A percentile compares a stretch with the other conserved stretches of the same genome.
phyloP scores from a whole-genome alignment of 2,797 vertebrate genomes.

The Tenualosa ilisha region DNA sequence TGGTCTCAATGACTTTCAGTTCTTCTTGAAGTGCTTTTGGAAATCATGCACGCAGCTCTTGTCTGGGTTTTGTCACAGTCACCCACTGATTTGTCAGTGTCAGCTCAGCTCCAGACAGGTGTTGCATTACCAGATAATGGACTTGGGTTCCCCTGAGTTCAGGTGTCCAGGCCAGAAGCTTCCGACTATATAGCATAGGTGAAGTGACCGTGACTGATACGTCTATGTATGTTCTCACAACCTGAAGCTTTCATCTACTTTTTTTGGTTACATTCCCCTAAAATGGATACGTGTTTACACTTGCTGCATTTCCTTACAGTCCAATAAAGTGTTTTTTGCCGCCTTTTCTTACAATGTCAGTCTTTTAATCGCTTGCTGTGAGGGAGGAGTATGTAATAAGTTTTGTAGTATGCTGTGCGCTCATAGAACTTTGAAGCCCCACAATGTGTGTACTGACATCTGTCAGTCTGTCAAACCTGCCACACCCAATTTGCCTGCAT shows the following conservation, averaged over 20 bases:
- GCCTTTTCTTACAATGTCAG: neutral
- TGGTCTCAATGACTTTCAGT: neutral
- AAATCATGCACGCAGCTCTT: neutral
- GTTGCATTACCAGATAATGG: neutral
- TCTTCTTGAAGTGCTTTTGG: neutral
- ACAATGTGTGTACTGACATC: neutral
- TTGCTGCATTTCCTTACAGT: neutral
- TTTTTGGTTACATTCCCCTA: neutral
- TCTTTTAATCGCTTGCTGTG: neutral
- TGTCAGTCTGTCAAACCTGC: neutral
- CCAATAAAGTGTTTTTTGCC: conserved; percentile 7
- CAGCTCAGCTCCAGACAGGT: neutral
- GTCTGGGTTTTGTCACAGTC: neutral
- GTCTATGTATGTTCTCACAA: neutral
- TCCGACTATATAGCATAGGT: neutral
- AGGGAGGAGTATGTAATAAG: neutral
- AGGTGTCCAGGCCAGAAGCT: neutral
- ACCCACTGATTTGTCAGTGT: neutral
- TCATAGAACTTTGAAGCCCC: neutral
- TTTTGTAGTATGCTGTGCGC: neutral
- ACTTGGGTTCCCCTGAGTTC: neutral
- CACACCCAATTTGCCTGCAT: neutral
- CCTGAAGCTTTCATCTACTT: neutral
- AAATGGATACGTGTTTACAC: neutral
- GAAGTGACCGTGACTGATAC: neutral